Evolutionary conservation across 2,113 vertebrate species (phyloP), one percentile per base, ranked within the genome.

Genomic region (Chlamydotis undulata): DNA sequence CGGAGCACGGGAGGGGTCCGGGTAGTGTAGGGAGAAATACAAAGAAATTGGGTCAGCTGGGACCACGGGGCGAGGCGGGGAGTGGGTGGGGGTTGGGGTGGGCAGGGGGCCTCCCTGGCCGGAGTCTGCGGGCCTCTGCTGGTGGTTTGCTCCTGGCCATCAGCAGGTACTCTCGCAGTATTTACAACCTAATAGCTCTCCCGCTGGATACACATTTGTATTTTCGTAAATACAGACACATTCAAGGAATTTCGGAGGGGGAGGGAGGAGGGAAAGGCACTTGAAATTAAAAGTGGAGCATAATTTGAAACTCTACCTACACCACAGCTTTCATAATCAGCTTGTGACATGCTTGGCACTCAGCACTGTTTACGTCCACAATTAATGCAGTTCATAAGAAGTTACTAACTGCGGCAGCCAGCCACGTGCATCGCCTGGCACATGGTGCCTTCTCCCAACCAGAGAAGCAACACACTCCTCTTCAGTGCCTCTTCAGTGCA

Each of bases 341-440:
- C 86, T 96, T 92, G 86, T 92, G 96, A 96, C 83, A 75, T 28
- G 86, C 73, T 94, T 96, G 93, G 96, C 92, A 92, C 90, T 23
- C 4, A 53, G 47, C 52, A 31, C 76, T 93, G 92, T 94, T 97
- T 94, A 90, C 87, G 94, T 90, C 92, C 73, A 19, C 86, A 87
- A 93, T 96, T 96, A 93, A 87, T 77, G 65, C 56, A 90, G 93
- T 84, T 92, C 94, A 89, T 95, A 57, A 60, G 63, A 81, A 86
- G 83, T 83, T 90, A 83, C 92, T 78, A 64, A 81, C 52, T 24
- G 88, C 68, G 85, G 85, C 93, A 86, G 88, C 9, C 78, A 56
- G 94, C 93, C 96, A 92, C 56, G 71, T 96, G 96, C 73, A 4
- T 9, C 6, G 68, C 79, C 96, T 75, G 88, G 92, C 92, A 94